A percentile compares a stretch with the other conserved stretches of the same genome.
Conservation (phyloP, 2,888 invertebrate genomes). For the Drosophila borborema region DNA sequence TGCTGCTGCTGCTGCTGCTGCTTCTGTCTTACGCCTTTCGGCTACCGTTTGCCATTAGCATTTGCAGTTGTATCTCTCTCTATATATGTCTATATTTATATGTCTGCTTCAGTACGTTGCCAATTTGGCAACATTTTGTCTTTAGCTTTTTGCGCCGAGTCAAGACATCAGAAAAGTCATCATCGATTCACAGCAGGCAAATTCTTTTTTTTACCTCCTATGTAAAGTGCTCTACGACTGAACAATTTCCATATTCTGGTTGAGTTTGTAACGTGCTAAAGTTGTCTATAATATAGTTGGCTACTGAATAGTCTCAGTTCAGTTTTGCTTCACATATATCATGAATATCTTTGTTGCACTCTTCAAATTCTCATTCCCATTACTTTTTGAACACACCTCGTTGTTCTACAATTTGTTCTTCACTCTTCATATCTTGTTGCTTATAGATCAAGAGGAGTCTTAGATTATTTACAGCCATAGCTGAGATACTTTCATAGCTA, state of each 20-base stretch:
- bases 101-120: constrained; percentile 32
- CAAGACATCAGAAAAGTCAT: constrained; percentile 29
- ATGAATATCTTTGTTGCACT: too few relatives aligned
- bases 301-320: too few relatives aligned
- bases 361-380: too few relatives aligned
- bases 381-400: too few relatives aligned
- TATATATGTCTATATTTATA: background rate
- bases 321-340: too few relatives aligned
- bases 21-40: constrained; percentile 34
- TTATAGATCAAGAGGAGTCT: too few relatives aligned
- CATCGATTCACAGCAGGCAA: constrained; percentile 30
- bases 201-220: constrained; percentile 10
- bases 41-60: constrained; percentile 59
- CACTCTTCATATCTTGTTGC: too few relatives aligned
- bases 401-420: too few relatives aligned
- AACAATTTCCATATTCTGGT: background rate
- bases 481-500: too few relatives aligned
- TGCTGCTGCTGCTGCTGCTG: background rate
- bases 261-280: background rate
- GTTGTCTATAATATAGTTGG: background rate
- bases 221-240: background rate
- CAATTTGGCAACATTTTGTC: constrained; percentile 45
- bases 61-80: constrained; percentile 9
- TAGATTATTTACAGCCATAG: too few relatives aligned
- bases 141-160: constrained; percentile 3